A percentile compares a stretch with the other conserved stretches of the same genome.
These are phyloP conservation scores for Melanostigma gelatinosum DNA, from an alignment of 2,113 vertebrate genomes.

Conservation along the genomic window DNA sequence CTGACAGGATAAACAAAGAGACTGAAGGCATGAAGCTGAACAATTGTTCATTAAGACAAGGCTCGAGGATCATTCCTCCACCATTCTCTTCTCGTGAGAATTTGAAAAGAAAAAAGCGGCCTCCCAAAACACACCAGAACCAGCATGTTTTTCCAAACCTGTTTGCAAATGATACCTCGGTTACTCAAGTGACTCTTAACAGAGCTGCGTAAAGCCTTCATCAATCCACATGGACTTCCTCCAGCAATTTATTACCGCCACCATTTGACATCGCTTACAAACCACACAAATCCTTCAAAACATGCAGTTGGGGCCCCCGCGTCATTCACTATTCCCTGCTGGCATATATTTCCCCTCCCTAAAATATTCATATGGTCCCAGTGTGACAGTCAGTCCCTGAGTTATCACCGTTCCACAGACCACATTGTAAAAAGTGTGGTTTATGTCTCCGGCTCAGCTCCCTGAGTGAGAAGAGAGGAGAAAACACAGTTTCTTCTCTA, in stretches of 20 bases:
- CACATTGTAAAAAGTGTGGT: constrained; percentile 48
- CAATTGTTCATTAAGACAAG: neutral
- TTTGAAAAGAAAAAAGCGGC: neutral
- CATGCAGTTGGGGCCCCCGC: neutral
- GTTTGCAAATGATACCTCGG: neutral
- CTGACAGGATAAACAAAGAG: neutral
- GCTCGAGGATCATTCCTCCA: neutral
- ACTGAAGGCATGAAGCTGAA: neutral
- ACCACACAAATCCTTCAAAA: constrained; percentile 17
- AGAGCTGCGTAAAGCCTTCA: neutral
- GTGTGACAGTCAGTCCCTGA: constrained; percentile 33
- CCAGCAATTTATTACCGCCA: neutral
- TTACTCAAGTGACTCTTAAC: neutral
- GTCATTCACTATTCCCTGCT: constrained; percentile 13
- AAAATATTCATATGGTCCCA: constrained; percentile 16
- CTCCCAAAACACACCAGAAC: neutral
- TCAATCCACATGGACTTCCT: neutral
- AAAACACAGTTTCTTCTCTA: neutral
- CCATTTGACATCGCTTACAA: constrained; percentile 17
- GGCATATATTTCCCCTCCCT: constrained; percentile 1
- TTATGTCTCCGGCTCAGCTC: constrained; percentile 23
- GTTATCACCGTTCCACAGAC: constrained; percentile 42
- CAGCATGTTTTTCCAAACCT: neutral
- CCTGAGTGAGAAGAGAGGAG: constrained; percentile 1
- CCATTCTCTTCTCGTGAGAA: too few species aligned